These are phyloP conservation scores for Cerastis rubricosa DNA, from an alignment of 2,888 invertebrate species.

Conservation along the genomic window DNA sequence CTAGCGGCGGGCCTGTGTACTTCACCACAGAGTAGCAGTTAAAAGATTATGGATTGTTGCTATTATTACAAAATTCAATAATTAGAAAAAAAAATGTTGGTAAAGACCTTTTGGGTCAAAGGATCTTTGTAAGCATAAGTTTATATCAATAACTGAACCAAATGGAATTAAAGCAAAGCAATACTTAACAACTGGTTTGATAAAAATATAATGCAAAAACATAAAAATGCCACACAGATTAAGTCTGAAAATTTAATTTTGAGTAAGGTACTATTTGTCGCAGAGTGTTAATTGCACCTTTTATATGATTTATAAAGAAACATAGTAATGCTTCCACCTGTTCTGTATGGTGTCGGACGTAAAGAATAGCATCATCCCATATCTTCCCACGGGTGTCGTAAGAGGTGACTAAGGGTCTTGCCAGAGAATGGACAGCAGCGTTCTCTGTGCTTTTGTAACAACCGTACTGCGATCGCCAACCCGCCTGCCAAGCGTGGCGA, in stretches of 20 bases:
- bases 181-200: slow-evolving; percentile 5
- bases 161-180: background rate
- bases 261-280: slow-evolving; percentile 1
- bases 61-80: background rate
- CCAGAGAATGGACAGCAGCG: too few relatives aligned
- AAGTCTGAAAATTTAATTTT: background rate
- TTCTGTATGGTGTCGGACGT: too few relatives aligned
- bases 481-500: too few relatives aligned
- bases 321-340: background rate
- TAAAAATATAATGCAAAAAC: background rate
- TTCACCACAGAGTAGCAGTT: background rate
- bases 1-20: background rate
- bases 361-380: too few relatives aligned
- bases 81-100: background rate
- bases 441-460: too few relatives aligned
- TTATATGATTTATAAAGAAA: too few relatives aligned
- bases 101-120: background rate
- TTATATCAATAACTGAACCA: background rate
- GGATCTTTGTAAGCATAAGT: background rate
- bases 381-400: too few relatives aligned
- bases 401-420: too few relatives aligned
- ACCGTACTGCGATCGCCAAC: too few relatives aligned
- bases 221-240: background rate
- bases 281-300: background rate
- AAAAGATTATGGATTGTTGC: background rate